Evolutionary conservation across 2,113 vertebrate species (phyloP).

Genomic region (Clupea harengus): DNA sequence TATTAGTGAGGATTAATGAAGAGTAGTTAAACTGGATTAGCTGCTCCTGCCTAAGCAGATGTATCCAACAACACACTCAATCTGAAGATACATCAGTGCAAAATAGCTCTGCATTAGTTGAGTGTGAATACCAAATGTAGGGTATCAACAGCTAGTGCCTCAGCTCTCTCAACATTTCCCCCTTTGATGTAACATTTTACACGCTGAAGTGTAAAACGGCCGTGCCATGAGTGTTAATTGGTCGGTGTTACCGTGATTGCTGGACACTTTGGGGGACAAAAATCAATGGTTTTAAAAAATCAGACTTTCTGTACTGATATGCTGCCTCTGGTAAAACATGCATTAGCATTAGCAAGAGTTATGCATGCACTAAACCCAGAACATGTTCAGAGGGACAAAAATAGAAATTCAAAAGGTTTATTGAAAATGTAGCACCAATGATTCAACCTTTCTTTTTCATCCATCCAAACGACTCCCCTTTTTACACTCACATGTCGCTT

Average conservation of each 20-base stretch:
- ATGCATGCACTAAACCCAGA: background rate
- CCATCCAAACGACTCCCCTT: background rate
- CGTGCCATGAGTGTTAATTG: background rate
- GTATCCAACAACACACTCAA: background rate
- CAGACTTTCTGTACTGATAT: background rate
- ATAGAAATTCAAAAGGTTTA: slow-evolving; percentile 20
- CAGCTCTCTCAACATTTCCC: background rate
- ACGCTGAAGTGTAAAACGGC: background rate
- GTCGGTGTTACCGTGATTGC: background rate
- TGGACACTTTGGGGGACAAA: background rate
- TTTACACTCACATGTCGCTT: background rate
- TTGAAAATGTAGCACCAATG: slow-evolving; percentile 21
- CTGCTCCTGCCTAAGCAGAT: background rate
- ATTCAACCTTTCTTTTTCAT: background rate
- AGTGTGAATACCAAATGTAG: background rate
- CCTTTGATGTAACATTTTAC: slow-evolving; percentile 3
- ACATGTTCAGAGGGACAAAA: slow-evolving; percentile 17
- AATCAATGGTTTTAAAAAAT: no score
- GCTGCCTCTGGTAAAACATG: background rate
- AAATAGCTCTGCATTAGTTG: background rate
- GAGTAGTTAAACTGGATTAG: background rate
- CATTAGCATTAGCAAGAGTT: background rate
- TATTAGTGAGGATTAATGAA: background rate
- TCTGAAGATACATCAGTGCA: background rate
- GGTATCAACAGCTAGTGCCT: background rate